Evolutionary conservation across 2,888 invertebrate species (phyloP), one percentile per base, ranked within the genome.

Genomic region (Chymomyza procnemis): DNA sequence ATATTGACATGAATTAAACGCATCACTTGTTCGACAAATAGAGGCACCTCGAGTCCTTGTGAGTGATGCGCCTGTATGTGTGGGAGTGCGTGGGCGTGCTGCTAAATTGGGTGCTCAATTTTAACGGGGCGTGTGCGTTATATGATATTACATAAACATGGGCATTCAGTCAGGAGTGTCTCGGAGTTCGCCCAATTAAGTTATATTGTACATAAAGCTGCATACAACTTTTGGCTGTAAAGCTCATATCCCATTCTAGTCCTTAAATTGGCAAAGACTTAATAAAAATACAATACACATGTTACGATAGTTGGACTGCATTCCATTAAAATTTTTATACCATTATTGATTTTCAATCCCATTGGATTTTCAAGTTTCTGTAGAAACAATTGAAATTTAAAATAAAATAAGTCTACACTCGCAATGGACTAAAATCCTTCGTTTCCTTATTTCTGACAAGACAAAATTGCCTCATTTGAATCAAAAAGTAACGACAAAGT

Each of bases 1-100:
- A 80, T 80, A 80, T 80, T 80, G 80, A 80, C 80, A 80, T 73
- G 80, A 83, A 80, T 80, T 83, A 80, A 66, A 62, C 80, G 80
- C 83, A 70, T 80, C 83, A 76, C 74, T 71, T 63, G 66, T 67
- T 69, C 48, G 46, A 74, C 76, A 80, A 74, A 82, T 80, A 74
- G 71, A 70, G 77, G 71, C 67, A 54, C 57, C 58, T 63, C 48
- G 67, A 48, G 52, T 55, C 56, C n/a, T n/a, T 56, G 30, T 66
- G 48, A 54, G 47, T 54, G 57, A 18, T 21, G 18, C 60, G 41
- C n/a, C n/a, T n/a, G n/a, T n/a, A n/a, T n/a, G n/a, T 47, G 60
- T 30, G 19, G 58, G 61, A 19, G 65, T 48, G 60, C 63, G 57
- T 63, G 19, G 62, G 46, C 50, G 61, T 67, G 26, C 64, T 72